A percentile compares a stretch with the other conserved stretches of the same genome.
Evolutionary conservation across 2,888 invertebrate genomes (phyloP).

Genomic region (Dasysyrphus tricinctus): DNA sequence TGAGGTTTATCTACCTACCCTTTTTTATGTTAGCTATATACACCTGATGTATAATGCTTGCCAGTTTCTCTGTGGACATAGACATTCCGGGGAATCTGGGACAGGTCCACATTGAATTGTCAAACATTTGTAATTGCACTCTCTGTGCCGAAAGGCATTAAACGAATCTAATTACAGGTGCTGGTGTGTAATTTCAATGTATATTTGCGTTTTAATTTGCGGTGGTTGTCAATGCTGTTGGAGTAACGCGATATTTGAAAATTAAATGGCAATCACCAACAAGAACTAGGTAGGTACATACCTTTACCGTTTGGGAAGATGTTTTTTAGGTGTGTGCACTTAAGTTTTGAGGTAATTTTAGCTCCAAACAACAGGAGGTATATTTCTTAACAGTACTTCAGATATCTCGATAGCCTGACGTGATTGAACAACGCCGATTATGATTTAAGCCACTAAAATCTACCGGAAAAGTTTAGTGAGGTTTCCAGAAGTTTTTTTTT

Average conservation of each 20-base stretch:
- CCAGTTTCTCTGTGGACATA: neutral
- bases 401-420: too few relatives aligned
- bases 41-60: neutral
- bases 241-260: constrained; percentile 35
- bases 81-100: neutral
- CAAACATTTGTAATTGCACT: constrained; percentile 47
- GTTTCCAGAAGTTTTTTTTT: too few relatives aligned
- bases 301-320: neutral
- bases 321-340: neutral
- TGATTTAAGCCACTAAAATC: too few relatives aligned
- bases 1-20: neutral
- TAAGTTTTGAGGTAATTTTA: too few relatives aligned
- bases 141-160: constrained; percentile 11
- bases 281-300: neutral
- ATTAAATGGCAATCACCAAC: constrained; percentile 7
- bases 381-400: too few relatives aligned
- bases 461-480: too few relatives aligned
- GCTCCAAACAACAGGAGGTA: too few relatives aligned
- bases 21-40: neutral
- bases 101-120: constrained; percentile 53
- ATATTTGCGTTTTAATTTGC: constrained; percentile 55
- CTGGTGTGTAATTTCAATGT: constrained; percentile 47
- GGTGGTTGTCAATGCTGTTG: constrained; percentile 15
- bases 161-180: constrained; percentile 48
- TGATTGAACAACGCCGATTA: too few relatives aligned